phyloP scores from a whole-genome alignment of 2,113 vertebrate genomes.

The Cyphomyrus discorhynchus region DNA sequence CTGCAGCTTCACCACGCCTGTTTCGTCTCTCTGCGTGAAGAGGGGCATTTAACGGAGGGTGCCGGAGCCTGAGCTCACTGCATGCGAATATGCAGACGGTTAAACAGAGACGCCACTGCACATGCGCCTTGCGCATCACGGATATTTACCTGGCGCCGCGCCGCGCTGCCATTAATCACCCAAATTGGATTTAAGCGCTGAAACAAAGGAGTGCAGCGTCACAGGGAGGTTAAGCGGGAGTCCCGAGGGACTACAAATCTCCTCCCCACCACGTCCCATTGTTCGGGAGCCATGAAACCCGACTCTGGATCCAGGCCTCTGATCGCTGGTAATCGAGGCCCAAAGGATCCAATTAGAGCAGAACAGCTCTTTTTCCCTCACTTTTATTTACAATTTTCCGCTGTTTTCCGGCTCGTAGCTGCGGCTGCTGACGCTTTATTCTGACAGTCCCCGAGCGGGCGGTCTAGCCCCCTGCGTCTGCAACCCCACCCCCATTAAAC shows the following conservation, averaged over 20 bases:
- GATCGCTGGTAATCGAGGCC: slow-evolving; percentile 58
- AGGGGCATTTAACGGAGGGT: background rate
- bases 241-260: slow-evolving; percentile 65
- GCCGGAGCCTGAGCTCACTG: background rate
- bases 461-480: background rate
- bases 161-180: slow-evolving; percentile 35
- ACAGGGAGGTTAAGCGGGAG: slow-evolving; percentile 47
- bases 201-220: slow-evolving; percentile 43
- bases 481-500: background rate
- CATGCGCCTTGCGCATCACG: background rate
- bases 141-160: background rate
- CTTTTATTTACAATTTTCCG: slow-evolving; percentile 42
- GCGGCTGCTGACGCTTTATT: background rate
- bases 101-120: background rate
- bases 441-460: background rate
- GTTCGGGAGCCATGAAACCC: slow-evolving; percentile 70
- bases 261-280: slow-evolving; percentile 61
- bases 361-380: slow-evolving; percentile 55
- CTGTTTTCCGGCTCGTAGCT: slow-evolving; percentile 1
- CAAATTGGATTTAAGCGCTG: slow-evolving; percentile 57
- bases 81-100: background rate
- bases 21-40: background rate
- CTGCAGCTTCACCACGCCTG: background rate
- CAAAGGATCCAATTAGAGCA: slow-evolving; percentile 73
- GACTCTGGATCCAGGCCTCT: slow-evolving; percentile 69